Conservation (phyloP, 2,797 vertebrate species). For the Pangasius krempfi region DNA sequence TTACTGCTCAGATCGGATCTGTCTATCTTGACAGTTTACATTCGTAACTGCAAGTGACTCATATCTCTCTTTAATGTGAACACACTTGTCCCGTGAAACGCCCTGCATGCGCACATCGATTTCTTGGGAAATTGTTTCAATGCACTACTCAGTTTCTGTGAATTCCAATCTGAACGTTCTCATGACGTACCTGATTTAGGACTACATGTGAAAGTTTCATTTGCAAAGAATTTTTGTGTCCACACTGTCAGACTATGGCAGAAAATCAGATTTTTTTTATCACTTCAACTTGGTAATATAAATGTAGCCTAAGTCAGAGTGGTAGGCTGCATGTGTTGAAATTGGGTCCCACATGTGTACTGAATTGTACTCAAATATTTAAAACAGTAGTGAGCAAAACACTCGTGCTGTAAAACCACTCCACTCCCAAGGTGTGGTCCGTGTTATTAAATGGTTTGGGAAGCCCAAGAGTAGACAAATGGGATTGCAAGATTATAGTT, state of each 20-base stretch:
- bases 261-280: background rate
- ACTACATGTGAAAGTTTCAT: background rate
- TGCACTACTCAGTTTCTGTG: background rate
- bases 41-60: background rate
- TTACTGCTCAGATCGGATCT: background rate
- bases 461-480: conserved; percentile 20
- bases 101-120: background rate
- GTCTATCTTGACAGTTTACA: background rate
- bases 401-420: background rate
- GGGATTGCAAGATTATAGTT: background rate
- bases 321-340: background rate
- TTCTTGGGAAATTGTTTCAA: background rate
- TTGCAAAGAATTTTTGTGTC: background rate
- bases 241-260: background rate
- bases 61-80: background rate
- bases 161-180: background rate
- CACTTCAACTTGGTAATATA: background rate
- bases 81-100: background rate
- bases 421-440: conserved; percentile 5
- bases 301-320: background rate
- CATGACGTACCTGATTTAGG: background rate
- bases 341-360: background rate
- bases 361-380: background rate
- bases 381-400: background rate
- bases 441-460: background rate